phyloP scores from a whole-genome alignment of 2,113 vertebrate species.

The Epinephelus moara region DNA sequence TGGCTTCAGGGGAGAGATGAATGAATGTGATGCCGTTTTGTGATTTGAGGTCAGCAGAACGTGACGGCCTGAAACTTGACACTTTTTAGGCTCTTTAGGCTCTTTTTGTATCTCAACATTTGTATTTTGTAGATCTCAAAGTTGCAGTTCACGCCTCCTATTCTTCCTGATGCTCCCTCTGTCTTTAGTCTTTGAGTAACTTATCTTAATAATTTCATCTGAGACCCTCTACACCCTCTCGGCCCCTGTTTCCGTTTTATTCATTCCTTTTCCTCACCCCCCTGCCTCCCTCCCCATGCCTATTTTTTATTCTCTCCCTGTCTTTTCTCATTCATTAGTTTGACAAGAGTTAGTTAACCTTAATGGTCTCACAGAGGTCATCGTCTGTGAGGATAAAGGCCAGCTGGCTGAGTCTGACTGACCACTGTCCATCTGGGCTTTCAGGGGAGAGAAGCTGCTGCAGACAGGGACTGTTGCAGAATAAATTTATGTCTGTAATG shows the following conservation, averaged over 20 bases:
- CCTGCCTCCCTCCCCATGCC: not conserved
- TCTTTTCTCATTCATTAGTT: conserved; percentile 34
- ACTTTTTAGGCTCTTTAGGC: not conserved
- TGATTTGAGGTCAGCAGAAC: no score
- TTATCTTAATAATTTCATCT: conserved; percentile 29
- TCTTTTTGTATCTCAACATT: not conserved
- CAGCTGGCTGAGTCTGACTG: conserved; percentile 44
- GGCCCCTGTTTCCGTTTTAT: not conserved
- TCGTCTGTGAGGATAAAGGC: conserved; percentile 28
- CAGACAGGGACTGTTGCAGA: not conserved
- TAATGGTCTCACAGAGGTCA: conserved; percentile 31
- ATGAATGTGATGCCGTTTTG: not conserved
- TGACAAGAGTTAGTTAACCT: conserved; percentile 36
- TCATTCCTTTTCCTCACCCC: not conserved
- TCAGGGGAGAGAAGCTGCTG: not conserved
- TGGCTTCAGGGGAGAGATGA: not conserved
- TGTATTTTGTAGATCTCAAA: not conserved
- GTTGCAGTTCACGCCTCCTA: not conserved
- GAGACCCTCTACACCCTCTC: not conserved
- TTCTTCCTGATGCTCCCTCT: not conserved
- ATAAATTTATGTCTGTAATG: not conserved
- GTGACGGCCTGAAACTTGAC: no score
- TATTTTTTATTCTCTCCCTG: conserved; percentile 1
- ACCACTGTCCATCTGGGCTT: conserved; percentile 53
- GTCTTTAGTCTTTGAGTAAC: not conserved